Conservation (phyloP, 2,113 vertebrate species). For the Nycticryphes semicollaris region DNA sequence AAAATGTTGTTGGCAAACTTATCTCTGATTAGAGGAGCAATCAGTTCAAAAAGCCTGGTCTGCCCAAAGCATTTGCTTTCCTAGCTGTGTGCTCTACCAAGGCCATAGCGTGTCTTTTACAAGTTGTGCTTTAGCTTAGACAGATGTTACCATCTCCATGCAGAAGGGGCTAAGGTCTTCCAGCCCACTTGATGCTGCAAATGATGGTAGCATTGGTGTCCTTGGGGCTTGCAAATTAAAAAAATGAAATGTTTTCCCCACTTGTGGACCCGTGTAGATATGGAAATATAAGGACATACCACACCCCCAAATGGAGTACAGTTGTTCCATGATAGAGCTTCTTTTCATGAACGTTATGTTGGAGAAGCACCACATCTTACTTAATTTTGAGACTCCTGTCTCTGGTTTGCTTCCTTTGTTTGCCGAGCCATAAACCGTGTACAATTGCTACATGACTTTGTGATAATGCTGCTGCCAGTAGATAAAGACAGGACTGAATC, state of each 20-base stretch:
- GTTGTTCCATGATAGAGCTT: neutral
- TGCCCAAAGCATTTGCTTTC: neutral
- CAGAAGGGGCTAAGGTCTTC: neutral
- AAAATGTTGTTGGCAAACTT: neutral
- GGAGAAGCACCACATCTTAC: neutral
- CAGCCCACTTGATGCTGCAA: rapidly evolving
- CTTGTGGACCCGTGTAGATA: neutral
- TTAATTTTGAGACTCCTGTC: neutral
- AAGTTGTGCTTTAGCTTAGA: neutral
- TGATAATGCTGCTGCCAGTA: neutral
- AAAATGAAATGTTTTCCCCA: neutral
- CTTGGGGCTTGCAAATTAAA: neutral
- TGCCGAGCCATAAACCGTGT: neutral
- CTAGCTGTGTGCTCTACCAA: neutral
- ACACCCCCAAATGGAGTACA: neutral
- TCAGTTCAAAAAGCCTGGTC: neutral
- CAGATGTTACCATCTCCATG: neutral
- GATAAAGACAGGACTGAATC: neutral
- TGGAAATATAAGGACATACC: neutral
- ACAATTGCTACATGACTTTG: neutral
- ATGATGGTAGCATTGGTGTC: neutral
- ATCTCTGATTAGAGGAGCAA: neutral
- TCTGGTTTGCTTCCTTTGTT: neutral
- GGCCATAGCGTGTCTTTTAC: rapidly evolving
- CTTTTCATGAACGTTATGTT: neutral